Evolutionary conservation across 2,113 vertebrate species (phyloP).

Genomic region (Chaenogobius annularis): DNA sequence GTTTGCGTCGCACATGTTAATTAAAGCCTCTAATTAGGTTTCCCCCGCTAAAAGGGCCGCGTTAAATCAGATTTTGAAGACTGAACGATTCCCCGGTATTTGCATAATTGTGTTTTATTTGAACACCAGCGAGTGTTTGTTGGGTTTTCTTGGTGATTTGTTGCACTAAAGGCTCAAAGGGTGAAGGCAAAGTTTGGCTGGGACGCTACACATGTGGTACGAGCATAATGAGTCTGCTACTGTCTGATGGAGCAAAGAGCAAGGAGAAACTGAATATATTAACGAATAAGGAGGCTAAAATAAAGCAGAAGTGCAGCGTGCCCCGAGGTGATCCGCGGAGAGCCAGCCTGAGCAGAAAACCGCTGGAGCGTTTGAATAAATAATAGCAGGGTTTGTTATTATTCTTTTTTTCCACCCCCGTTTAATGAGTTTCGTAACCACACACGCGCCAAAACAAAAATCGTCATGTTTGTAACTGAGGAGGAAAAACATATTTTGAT

Average conservation of each 20-base stretch:
- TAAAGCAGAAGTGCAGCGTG: slow-evolving; percentile 51
- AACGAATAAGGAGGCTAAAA: slow-evolving; percentile 37
- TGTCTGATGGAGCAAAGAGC: slow-evolving; percentile 64
- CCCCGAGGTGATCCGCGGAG: slow-evolving; percentile 53
- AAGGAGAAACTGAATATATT: background rate
- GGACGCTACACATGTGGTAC: slow-evolving; percentile 23
- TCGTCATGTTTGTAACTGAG: background rate
- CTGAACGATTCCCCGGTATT: slow-evolving; percentile 73
- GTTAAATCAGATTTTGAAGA: slow-evolving; percentile 78
- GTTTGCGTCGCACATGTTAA: slow-evolving; percentile 78
- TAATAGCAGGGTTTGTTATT: background rate
- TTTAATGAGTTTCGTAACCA: background rate
- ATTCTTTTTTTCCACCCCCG: background rate
- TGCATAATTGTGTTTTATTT: slow-evolving; percentile 79
- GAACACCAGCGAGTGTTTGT: slow-evolving; percentile 62
- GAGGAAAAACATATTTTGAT: background rate
- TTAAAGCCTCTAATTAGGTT: slow-evolving; percentile 79
- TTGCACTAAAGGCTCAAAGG: slow-evolving; percentile 57
- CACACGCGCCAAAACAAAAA: background rate
- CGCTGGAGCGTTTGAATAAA: slow-evolving; percentile 15
- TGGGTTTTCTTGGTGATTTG: slow-evolving; percentile 68
- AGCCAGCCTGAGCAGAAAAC: slow-evolving; percentile 38
- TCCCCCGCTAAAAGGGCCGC: slow-evolving; percentile 73
- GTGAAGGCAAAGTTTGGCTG: slow-evolving; percentile 44
- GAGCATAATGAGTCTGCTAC: slow-evolving; percentile 66